Evolutionary conservation across 2,797 vertebrate species (phyloP).

Genomic region (Eremophila alpestris): DNA sequence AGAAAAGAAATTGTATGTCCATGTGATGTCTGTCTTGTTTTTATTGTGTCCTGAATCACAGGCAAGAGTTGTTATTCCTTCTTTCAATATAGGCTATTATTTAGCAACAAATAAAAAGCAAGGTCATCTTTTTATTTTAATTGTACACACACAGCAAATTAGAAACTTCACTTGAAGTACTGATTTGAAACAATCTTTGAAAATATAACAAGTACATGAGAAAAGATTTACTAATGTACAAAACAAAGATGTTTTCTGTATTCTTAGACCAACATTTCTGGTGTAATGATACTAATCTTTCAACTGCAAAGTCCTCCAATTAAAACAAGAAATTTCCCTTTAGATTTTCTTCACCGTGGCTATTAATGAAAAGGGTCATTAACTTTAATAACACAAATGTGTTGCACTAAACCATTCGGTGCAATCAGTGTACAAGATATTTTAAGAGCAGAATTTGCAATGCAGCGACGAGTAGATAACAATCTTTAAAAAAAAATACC

Average conservation of each 20-base stretch:
- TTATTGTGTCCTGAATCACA: background rate
- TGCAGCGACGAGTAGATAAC: slow-evolving; percentile 5
- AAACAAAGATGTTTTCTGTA: background rate
- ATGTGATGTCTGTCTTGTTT: accelerated
- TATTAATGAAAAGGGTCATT: slow-evolving; percentile 45
- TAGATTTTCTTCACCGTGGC: slow-evolving; percentile 4
- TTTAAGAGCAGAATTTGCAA: slow-evolving; percentile 6
- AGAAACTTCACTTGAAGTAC: background rate
- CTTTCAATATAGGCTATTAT: background rate
- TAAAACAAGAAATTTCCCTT: slow-evolving; percentile 56
- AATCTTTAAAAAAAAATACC: background rate
- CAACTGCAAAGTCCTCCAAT: background rate
- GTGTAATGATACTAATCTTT: background rate
- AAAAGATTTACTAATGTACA: slow-evolving; percentile 16
- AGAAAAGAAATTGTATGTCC: background rate
- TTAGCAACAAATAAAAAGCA: background rate
- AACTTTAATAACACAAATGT: slow-evolving; percentile 16
- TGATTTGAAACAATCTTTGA: slow-evolving; percentile 10
- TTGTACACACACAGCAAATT: background rate
- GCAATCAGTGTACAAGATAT: slow-evolving; percentile 42
- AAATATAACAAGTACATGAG: background rate
- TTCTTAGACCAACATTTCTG: slow-evolving; percentile 13
- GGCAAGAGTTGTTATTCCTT: background rate
- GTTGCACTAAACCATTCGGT: slow-evolving; percentile 16
- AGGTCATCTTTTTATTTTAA: background rate